A percentile compares a stretch with the other conserved stretches of the same genome.
phyloP scores from a whole-genome alignment of 1,140 invertebrate genomes.

The Reticulitermes speratus region DNA sequence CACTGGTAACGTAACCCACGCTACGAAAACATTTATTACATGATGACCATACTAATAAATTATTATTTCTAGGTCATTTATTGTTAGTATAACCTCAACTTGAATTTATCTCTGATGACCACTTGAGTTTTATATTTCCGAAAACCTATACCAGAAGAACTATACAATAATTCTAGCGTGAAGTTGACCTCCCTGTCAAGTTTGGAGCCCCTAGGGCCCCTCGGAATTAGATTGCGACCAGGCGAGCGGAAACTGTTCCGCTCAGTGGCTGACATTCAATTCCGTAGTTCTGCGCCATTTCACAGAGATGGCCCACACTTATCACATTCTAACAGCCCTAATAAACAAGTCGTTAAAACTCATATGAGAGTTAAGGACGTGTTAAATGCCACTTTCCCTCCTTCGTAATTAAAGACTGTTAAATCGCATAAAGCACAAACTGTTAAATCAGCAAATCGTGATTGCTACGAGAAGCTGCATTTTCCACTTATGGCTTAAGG shows the following conservation, averaged over 20 bases:
- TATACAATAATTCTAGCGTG: neutral
- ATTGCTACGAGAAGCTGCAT: too few relatives aligned
- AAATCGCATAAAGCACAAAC: too few relatives aligned
- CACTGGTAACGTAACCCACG: too few relatives aligned
- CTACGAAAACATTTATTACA: too few relatives aligned
- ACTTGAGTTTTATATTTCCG: neutral
- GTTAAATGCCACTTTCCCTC: too few relatives aligned
- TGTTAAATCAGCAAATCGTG: too few relatives aligned
- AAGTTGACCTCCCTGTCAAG: constrained; percentile 5
- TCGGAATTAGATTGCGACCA: constrained; percentile 10
- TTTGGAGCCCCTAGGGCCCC: neutral
- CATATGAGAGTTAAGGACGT: too few relatives aligned
- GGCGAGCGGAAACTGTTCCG: neutral
- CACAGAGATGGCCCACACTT: neutral
- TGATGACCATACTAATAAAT: too few relatives aligned
- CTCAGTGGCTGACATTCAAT: neutral
- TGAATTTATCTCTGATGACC: neutral
- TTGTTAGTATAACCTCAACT: neutral
- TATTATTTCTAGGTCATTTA: neutral
- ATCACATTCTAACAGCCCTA: neutral
- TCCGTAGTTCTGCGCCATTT: too few relatives aligned
- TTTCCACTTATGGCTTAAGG: too few relatives aligned
- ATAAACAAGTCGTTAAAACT: too few relatives aligned
- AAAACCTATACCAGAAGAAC: neutral
- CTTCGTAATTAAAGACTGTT: too few relatives aligned